Percentiles rank a stretch among this genome's conserved stretches.
phyloP scores from a whole-genome alignment of 1,140 invertebrate species.

The Streblospio benedicti region DNA sequence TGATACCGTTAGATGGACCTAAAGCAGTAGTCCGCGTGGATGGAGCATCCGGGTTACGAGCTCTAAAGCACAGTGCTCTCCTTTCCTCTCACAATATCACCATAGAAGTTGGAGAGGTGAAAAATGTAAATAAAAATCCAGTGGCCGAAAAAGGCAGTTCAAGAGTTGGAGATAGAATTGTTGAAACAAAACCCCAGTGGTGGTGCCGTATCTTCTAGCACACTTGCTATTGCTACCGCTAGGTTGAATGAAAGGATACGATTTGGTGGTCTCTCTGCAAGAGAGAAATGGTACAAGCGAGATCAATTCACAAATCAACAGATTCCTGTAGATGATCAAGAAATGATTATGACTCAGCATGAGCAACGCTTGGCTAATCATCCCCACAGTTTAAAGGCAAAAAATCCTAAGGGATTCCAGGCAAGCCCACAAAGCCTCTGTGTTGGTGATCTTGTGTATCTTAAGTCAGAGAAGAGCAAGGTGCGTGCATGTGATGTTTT shows the following conservation, averaged over 20 bases:
- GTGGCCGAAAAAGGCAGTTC: slow-evolving; percentile 20
- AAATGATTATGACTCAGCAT: neutral
- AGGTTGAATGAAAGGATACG: neutral
- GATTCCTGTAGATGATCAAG: neutral
- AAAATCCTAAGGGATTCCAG: too few relatives aligned
- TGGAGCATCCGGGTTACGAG: slow-evolving; percentile 18
- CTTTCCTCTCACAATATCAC: slow-evolving; percentile 14
- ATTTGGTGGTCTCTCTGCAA: neutral
- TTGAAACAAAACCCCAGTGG: neutral
- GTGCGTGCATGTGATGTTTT: too few relatives aligned
- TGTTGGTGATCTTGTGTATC: too few relatives aligned
- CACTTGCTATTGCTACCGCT: neutral
- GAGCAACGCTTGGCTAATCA: neutral
- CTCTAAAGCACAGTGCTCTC: slow-evolving; percentile 12
- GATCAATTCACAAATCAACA: too few relatives aligned
- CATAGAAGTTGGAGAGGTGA: too few relatives aligned
- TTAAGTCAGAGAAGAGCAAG: too few relatives aligned
- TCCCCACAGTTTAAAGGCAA: neutral
- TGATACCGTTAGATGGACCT: slow-evolving; percentile 17
- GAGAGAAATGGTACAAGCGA: neutral
- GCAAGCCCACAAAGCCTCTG: too few relatives aligned
- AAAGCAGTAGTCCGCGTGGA: slow-evolving; percentile 19
- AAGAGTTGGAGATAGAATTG: neutral
- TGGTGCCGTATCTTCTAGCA: neutral
- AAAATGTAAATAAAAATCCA: slow-evolving; percentile 24